Conservation (phyloP, 2,113 vertebrate genomes). For the Aix galericulata region DNA sequence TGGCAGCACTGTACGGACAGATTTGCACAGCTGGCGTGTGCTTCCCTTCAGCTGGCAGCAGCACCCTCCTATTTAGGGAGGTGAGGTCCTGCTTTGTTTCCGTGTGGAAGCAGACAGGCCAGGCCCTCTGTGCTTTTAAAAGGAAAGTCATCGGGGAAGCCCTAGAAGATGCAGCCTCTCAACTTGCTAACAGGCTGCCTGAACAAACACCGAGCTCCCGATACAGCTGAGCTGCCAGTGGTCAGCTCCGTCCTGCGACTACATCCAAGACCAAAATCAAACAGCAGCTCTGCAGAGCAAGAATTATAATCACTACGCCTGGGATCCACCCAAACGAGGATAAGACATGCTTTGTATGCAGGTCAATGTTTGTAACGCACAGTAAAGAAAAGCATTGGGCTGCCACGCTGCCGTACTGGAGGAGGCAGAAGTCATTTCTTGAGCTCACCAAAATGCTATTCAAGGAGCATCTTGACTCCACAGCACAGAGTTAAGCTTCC, state of each 20-base stretch:
- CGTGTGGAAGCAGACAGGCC: not conserved
- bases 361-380: not conserved
- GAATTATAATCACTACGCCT: not conserved
- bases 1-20: slow-evolving; percentile 32
- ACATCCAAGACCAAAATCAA: not conserved
- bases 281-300: not conserved
- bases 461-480: not conserved
- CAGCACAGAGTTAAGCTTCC: not conserved
- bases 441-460: not conserved
- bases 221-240: not conserved
- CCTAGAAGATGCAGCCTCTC: not conserved
- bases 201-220: slow-evolving; percentile 12
- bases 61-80: not conserved
- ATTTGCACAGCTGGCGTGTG: slow-evolving; percentile 55
- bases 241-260: not conserved
- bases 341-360: not conserved
- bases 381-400: not conserved
- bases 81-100: not conserved
- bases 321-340: not conserved
- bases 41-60: slow-evolving; percentile 36
- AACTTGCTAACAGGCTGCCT: not conserved
- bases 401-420: not conserved
- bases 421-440: not conserved
- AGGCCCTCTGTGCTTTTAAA: slow-evolving; percentile 9
- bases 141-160: not conserved